A percentile compares a stretch with the other conserved stretches of the same genome.
phyloP scores from a whole-genome alignment of 2,113 vertebrate genomes.

The Brachyhypopomus gauderio region DNA sequence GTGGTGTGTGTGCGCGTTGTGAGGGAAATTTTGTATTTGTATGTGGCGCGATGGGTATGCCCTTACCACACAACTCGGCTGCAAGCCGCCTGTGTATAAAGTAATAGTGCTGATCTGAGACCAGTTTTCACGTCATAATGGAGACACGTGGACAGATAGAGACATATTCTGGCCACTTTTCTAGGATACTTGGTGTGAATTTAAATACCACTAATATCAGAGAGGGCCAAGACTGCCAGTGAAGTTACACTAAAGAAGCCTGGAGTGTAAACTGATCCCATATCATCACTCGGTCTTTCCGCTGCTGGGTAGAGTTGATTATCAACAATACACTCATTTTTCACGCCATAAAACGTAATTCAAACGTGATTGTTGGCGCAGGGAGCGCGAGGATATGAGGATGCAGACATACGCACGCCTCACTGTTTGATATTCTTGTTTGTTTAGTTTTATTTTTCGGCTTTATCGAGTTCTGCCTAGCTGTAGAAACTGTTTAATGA shows the following conservation, averaged over 20 bases:
- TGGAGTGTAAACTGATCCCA: neutral
- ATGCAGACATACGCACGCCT: neutral
- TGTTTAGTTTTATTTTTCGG: neutral
- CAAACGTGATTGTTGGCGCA: neutral
- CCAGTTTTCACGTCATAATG: neutral
- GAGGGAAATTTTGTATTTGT: neutral
- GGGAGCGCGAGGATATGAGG: neutral
- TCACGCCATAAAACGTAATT: neutral
- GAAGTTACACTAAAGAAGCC: no score
- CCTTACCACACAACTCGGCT: conserved; percentile 14
- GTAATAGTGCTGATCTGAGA: conserved; percentile 15
- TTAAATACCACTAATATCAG: no score
- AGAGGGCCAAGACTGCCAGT: no score
- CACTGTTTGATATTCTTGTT: neutral
- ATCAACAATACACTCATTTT: conserved; percentile 27
- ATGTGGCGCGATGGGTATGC: neutral
- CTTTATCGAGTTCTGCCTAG: conserved; percentile 1
- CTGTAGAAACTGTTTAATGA: conserved; percentile 31
- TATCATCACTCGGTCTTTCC: neutral
- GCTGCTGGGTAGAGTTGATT: neutral
- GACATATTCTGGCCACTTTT: no score
- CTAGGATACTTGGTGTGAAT: no score
- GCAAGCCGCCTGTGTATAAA: neutral
- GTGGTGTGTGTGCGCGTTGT: no score
- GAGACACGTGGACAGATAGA: no score